Conservation (phyloP, 1,140 invertebrate species). For the Pissodes strobi region DNA sequence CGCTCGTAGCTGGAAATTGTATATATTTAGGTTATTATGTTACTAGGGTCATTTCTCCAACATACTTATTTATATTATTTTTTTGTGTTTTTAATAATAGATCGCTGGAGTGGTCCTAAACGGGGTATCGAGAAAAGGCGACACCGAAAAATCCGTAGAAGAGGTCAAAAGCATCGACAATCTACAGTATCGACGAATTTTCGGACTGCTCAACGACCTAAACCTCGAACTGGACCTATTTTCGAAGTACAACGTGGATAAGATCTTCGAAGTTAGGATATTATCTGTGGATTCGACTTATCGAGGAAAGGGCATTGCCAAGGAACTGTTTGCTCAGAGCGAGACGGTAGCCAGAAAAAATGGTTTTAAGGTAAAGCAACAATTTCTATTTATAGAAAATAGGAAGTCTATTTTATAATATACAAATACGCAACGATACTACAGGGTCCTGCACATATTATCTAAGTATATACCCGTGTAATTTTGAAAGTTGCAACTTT, state of each 20-base stretch:
- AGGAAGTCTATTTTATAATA: too few species aligned
- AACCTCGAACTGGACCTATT: conserved; percentile 68
- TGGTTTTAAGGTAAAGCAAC: conserved; percentile 74
- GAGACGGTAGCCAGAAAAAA: conserved; percentile 66
- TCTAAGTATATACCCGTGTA: too few species aligned
- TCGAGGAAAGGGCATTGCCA: conserved; percentile 72
- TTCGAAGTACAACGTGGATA: conserved; percentile 66
- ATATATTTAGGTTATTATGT: too few species aligned
- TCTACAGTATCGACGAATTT: conserved; percentile 68
- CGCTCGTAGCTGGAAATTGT: too few species aligned
- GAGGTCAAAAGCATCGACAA: conserved; percentile 63
- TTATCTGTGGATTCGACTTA: conserved; percentile 73
- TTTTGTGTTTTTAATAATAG: conserved; percentile 56
- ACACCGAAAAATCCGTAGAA: conserved; percentile 62
- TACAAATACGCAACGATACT: too few species aligned
- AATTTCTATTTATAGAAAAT: too few species aligned
- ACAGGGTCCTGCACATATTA: too few species aligned
- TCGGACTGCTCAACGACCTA: conserved; percentile 65
- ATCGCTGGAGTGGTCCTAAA: conserved; percentile 71
- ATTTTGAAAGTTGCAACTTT: too few species aligned
- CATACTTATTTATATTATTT: too few species aligned
- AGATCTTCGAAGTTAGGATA: conserved; percentile 79
- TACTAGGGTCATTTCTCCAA: too few species aligned
- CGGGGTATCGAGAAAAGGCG: conserved; percentile 63
- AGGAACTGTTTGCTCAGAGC: conserved; percentile 68